Evolutionary conservation across 2,888 invertebrate genomes (phyloP).

Genomic region (Drosophila limbata): DNA sequence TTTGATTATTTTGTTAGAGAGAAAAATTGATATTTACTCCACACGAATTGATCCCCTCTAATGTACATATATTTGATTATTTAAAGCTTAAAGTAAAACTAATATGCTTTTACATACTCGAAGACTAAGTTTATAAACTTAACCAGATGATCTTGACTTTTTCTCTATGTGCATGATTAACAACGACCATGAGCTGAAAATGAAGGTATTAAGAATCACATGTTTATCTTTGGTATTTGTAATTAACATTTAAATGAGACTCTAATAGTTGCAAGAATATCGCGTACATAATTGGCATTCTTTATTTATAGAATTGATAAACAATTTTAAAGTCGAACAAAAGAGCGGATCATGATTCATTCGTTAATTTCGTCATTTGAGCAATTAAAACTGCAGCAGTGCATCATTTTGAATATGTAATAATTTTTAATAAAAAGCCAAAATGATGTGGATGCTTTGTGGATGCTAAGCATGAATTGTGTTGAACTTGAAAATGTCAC

Average conservation of each 20-base stretch:
- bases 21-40: too few relatives aligned
- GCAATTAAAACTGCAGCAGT: slow-evolving; percentile 5
- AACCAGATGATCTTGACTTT: slow-evolving; percentile 9
- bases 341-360: slow-evolving; percentile 6
- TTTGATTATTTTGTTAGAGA: too few relatives aligned
- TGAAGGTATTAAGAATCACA: slow-evolving; percentile 15
- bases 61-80: too few relatives aligned
- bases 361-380: slow-evolving; percentile 10
- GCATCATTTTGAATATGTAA: not conserved
- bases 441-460: not conserved
- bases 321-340: not conserved
- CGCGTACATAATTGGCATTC: slow-evolving; percentile 13
- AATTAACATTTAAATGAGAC: slow-evolving; percentile 40
- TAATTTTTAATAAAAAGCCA: not conserved
- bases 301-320: slow-evolving; percentile 32
- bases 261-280: slow-evolving; percentile 14
- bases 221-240: slow-evolving; percentile 40
- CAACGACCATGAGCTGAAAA: slow-evolving; percentile 27
- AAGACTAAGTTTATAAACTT: not conserved
- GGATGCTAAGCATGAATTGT: not conserved
- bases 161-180: slow-evolving; percentile 35
- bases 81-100: not conserved
- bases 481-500: slow-evolving; percentile 9
- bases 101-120: not conserved
- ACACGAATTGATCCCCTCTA: too few relatives aligned